A percentile compares a stretch with the other conserved stretches of the same genome.
phyloP scores from a whole-genome alignment of 2,797 vertebrate species.

The Natrix natrix region DNA sequence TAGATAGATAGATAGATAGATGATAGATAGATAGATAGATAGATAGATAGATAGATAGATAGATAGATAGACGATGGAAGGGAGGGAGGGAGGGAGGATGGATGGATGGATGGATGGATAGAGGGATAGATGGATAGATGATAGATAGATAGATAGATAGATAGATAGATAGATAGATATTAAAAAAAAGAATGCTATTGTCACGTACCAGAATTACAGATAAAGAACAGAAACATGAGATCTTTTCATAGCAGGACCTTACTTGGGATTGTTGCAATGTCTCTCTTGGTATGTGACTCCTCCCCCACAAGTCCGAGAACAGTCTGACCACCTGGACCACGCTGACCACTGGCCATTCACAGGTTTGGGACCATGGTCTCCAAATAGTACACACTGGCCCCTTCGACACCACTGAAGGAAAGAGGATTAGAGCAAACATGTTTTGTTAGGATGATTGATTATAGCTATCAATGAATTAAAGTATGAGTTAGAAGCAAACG shows the following conservation, averaged over 20 bases:
- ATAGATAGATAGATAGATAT: no score
- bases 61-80: no score
- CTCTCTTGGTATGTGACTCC: slow-evolving; percentile 88
- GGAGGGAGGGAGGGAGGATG: no score
- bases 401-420: slow-evolving; percentile 90
- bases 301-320: slow-evolving; percentile 89
- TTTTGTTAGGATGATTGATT: background rate
- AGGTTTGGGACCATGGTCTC: slow-evolving; percentile 87
- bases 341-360: slow-evolving; percentile 91
- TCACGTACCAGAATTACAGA: background rate
- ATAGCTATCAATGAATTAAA: background rate
- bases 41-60: no score
- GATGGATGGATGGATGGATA: no score
- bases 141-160: no score
- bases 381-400: slow-evolving; percentile 90
- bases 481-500: background rate
- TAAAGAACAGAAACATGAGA: background rate
- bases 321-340: slow-evolving; percentile 92
- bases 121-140: no score
- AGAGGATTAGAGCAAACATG: slow-evolving; percentile 34
- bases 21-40: no score
- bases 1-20: no score
- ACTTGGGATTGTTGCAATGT: slow-evolving; percentile 92
- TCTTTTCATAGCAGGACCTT: slow-evolving; percentile 61
- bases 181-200: background rate